phyloP scores from a whole-genome alignment of 2,797 vertebrate species.

The Peromyscus nudipes region DNA sequence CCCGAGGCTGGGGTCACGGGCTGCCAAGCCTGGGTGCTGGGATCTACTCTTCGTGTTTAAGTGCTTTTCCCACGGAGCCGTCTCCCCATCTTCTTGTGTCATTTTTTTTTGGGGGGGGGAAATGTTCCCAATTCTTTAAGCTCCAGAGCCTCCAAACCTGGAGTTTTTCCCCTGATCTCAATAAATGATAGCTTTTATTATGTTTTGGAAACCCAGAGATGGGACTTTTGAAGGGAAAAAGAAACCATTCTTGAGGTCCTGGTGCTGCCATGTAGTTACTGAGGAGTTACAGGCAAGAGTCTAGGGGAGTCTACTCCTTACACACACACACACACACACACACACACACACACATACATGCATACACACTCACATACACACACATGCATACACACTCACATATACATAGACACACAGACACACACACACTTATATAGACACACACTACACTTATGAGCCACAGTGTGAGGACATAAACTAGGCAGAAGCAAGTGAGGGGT shows the following conservation, averaged over 20 bases:
- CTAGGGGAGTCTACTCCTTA: not conserved
- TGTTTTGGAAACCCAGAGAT: constrained; percentile 16
- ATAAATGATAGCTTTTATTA: not conserved
- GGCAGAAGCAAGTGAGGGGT: not conserved
- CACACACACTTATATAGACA: not conserved
- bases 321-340: not conserved
- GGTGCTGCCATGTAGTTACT: not conserved
- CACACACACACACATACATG: not conserved
- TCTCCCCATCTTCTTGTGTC: not conserved
- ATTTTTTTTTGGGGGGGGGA: not conserved
- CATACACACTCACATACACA: not conserved
- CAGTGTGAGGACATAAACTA: not conserved
- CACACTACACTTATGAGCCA: not conserved
- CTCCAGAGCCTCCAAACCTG: not conserved
- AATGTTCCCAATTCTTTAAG: not conserved
- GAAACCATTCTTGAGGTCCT: not conserved
- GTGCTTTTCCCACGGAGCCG: not conserved
- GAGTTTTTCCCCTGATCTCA: not conserved
- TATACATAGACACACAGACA: too few relatives aligned
- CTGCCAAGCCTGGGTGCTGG: not conserved
- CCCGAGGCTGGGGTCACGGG: not conserved
- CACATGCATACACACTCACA: too few relatives aligned
- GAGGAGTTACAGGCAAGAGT: not conserved
- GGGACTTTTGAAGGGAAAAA: not conserved
- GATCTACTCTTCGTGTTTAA: not conserved